Evolutionary conservation across 1,140 invertebrate genomes (phyloP), one percentile per base, ranked within the genome.

Genomic region (Zaprionus kolodkinae): DNA sequence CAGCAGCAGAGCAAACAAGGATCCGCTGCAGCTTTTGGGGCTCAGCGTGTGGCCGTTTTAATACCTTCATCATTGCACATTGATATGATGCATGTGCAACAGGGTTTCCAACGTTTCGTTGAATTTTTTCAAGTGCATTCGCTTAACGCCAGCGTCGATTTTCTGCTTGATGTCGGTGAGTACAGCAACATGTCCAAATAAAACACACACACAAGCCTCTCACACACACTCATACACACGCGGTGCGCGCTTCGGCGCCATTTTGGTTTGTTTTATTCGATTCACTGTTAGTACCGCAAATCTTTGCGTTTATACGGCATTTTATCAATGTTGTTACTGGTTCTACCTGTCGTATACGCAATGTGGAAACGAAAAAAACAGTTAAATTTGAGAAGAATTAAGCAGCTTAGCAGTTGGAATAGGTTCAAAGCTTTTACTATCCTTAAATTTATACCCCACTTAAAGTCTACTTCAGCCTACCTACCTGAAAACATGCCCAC

Each of bases 51-150:
- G 36, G 91, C 68, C 45, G 82, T 92, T 79, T 78, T 92, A 76
- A 87, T 92, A 65, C 87, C 91, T 38, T 43, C 85, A 35, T 72
- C 72, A 48, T 57, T 92, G 64, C 75, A 89, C 73, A 72, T 55
- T 43, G 78, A 92, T 65, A 87, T 79, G 81, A 82, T 81, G 85
- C 78, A 91, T 59, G 83, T 92, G 77, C 91, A 92, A 78, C 77
- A 85, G 79, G 91, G 91, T 33, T 92, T 92, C 25, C 63, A 84
- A 45, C 64, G 85, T 55, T 92, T 92, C 63, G 64, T 91, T 48
- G 86, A 92, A 52, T 92, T 90, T 64, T 92, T 92, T 70, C 82
- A 92, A 75, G 75, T 90, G 75, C 78, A 85, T 65, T 71, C 92
- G 48, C 72, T 65, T 55, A 88, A 92, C 73, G 78, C 62, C 61